Evolutionary conservation across 2,797 vertebrate species (phyloP).

Genomic region (Melanotaenia parkinsoni): DNA sequence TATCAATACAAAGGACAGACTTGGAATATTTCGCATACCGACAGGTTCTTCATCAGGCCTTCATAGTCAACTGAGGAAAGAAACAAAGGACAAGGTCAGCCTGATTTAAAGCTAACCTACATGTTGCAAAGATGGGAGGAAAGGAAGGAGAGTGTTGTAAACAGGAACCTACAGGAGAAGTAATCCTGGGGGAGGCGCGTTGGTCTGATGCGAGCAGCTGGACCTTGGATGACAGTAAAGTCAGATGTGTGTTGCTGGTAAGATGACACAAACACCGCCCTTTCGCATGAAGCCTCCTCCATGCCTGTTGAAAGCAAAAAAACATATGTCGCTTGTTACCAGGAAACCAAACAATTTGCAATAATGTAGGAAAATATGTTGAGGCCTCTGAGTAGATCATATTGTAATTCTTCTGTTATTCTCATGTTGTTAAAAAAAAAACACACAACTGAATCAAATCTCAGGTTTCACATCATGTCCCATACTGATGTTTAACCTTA

Average conservation of each 20-base stretch:
- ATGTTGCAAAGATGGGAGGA: background rate
- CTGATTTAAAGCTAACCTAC: slow-evolving; percentile 11
- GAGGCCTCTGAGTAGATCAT: background rate
- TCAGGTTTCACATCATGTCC: background rate
- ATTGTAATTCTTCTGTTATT: background rate
- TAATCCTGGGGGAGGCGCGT: slow-evolving; percentile 84
- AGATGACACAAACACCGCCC: slow-evolving; percentile 82
- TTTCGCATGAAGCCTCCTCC: slow-evolving; percentile 88
- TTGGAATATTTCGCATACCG: slow-evolving; percentile 86
- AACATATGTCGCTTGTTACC: background rate
- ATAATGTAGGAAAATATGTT: background rate
- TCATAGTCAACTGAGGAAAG: slow-evolving; percentile 91
- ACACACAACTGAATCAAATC: background rate
- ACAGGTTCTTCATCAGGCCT: slow-evolving; percentile 91
- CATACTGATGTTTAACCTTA: background rate
- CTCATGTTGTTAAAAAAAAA: background rate
- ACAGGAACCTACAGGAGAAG: slow-evolving; percentile 85
- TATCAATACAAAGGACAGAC: slow-evolving; percentile 58
- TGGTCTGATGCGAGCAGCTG: slow-evolving; percentile 89
- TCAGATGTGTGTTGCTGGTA: slow-evolving; percentile 80
- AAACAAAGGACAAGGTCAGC: slow-evolving; percentile 47
- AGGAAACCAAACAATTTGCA: background rate
- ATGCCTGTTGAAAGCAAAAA: slow-evolving; percentile 83
- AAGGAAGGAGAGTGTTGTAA: background rate
- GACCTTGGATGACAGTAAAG: slow-evolving; percentile 88